These are phyloP conservation scores for Mamestra configurata DNA, from an alignment of 1,140 invertebrate species.

Conservation along the genomic window DNA sequence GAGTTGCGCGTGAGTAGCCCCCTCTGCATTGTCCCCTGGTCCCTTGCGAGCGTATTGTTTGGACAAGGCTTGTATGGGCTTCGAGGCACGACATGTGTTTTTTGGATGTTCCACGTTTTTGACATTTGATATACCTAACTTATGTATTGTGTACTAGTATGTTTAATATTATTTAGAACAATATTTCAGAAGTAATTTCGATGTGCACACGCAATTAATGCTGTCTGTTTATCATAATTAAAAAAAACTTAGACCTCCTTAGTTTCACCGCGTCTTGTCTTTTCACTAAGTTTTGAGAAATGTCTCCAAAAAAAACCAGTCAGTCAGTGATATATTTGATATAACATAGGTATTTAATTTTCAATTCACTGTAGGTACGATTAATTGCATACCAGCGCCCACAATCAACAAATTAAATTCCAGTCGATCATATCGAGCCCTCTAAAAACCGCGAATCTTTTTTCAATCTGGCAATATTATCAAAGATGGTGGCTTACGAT, in stretches of 20 bases:
- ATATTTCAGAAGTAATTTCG: too few species aligned
- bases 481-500: constrained; percentile 27
- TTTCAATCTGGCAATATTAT: constrained; percentile 38
- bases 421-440: constrained; percentile 10
- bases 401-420: background rate
- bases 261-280: too few species aligned
- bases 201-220: too few species aligned
- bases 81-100: background rate
- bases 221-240: too few species aligned
- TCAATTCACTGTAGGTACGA: background rate
- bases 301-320: too few species aligned
- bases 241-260: too few species aligned
- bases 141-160: too few species aligned
- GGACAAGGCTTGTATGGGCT: constrained; percentile 26
- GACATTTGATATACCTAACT: background rate
- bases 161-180: too few species aligned
- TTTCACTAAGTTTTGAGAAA: too few species aligned
- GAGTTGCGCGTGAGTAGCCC: constrained; percentile 15
- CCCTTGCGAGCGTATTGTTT: constrained; percentile 64
- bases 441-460: constrained; percentile 15
- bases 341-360: too few species aligned
- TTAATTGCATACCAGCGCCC: too few species aligned
- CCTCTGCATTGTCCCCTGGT: background rate
- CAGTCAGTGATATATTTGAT: too few species aligned
- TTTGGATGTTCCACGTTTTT: background rate